phyloP scores from a whole-genome alignment of 1,140 invertebrate genomes.

The Zelostemma sp. region DNA sequence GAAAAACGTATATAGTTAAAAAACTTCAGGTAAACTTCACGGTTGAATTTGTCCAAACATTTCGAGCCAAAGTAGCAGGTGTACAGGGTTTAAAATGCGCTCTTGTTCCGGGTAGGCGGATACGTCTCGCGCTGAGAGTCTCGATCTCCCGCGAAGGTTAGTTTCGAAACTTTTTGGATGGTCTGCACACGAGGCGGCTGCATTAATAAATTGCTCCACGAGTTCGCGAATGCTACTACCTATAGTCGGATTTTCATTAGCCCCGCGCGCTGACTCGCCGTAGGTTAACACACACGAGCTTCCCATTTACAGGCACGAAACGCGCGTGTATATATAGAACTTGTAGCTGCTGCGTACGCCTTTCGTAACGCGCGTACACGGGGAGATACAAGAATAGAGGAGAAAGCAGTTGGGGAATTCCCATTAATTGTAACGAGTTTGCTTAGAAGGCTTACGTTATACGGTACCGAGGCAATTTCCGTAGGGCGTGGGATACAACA shows the following conservation, averaged over 20 bases:
- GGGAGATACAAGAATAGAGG: conserved; percentile 35
- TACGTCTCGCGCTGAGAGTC: conserved; percentile 20
- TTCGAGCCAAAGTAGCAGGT: conserved; percentile 32
- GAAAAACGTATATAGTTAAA: too few species aligned
- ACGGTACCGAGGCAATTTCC: conserved; percentile 49
- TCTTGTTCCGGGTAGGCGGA: conserved; percentile 23
- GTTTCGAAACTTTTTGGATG: conserved; percentile 47
- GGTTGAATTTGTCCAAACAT: conserved; percentile 34
- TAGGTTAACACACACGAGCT: conserved; percentile 31
- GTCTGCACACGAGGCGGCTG: conserved; percentile 37
- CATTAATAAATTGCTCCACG: conserved; percentile 50
- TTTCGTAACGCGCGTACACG: conserved; percentile 17
- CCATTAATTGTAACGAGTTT: conserved; percentile 54
- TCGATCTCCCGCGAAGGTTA: conserved; percentile 20
- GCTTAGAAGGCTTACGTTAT: conserved; percentile 54
- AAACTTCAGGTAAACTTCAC: conserved; percentile 22
- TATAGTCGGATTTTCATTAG: conserved; percentile 50
- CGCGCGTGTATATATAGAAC: conserved; percentile 3
- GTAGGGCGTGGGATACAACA: conserved; percentile 25
- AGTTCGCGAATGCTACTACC: conserved; percentile 39
- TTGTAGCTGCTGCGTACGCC: conserved; percentile 28
- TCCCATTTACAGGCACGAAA: conserved; percentile 11
- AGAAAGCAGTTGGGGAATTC: conserved; percentile 45
- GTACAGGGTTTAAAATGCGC: conserved; percentile 38
- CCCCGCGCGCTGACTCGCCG: conserved; percentile 32